Base-by-base conservation (phyloP, 2,113 vertebrate genomes). In the Mastomys natalensis region DNA sequence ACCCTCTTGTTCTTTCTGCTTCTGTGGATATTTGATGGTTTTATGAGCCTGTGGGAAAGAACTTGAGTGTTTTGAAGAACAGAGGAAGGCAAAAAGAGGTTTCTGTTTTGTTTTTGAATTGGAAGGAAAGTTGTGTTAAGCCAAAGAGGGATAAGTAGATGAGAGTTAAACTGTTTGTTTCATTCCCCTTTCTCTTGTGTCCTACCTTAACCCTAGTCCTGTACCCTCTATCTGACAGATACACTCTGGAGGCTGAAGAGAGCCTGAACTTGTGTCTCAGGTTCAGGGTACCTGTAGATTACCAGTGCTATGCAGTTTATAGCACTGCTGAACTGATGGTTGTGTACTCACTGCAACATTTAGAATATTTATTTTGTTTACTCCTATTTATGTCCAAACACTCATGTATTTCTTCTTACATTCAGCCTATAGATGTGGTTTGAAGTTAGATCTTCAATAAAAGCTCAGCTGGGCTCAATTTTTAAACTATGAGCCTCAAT, bases 1-100 rank as follows among this genome's bases (percentile, higher is more conserved):
- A 92, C 77, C 3, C 29, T 78, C 86, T 95, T 95, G 93, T 76
- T 81, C 16, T 97, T 87, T 92, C 85, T 64, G 84, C 94, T 96
- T 95, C 84, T 95, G 55, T 90, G 90, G 81, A 43, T 88, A 55
- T 68, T 87, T 88, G 89, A 94, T 95, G 51, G 70, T 73, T 92
- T 13, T 91, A 53, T 62, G 51, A 76, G 29, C 92, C 84, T 84
- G 3, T 77, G 48, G 82, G 95, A 94, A 93, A 85, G 58, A 86
- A 76, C 24, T 78, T 40, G 68, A 93, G 68, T 91, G 51, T 43
- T 70, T 21, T 22, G 43, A 97, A 80, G 45, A 90, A 43, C 10
- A 62, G 53, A 64, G 37, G 48, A 66, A 89, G 17, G 43, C 9
- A 60, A 82, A 16, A 64, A 76, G n/a, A 82, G 9, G 60, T 40